Base-by-base conservation (phyloP, 2,113 vertebrate species). In the Forbesichthys agassizii region DNA sequence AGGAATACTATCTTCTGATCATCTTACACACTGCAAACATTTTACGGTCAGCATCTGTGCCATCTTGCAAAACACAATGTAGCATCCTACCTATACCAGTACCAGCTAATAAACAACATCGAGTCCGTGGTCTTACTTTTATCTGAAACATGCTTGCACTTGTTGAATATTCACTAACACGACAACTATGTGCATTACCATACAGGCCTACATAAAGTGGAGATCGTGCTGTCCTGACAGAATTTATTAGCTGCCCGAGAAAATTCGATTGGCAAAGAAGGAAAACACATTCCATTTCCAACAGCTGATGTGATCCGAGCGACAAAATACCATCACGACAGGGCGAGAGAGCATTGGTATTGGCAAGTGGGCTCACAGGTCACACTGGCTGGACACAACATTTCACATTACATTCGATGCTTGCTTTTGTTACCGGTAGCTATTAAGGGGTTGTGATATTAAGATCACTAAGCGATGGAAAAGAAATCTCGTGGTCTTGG, bases 211-310 rank as follows among this genome's bases (percentile, higher is more conserved):
- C 36, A 48, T 53, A 57, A 54, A 14, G 59, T 13, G 12, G 10
- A n/a, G 69, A 62, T 66, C 66, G n/a, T 71, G 66, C 20, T 80
- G 75, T 77, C 42, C 64, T 16, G 42, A 61, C 79, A 66, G 71
- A 83, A 83, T 89, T 66, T 73, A 81, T 64, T 68, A 82, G 71
- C 80, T 81, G 78, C 63, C 58, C 66, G 86, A 75, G 75, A 85
- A 75, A 69, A 68, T 61, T 65, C 69, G 75, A 83, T 57, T 90
- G 89, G 90, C 89, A 90, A 83, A 71, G 77, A 66, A 84, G 87
- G 79, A 77, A 86, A 84, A 84, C 88, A 80, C 86, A 85, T 82
- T 65, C 89, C 89, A 88, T 84, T 82, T 65, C 89, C 88, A 88
- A 90, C 90, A 91, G 89, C 90, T 91, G 71, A 74, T 61, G 86